Base-by-base conservation (phyloP, 2,797 vertebrate species). In the Pantherophis vulpinus region DNA sequence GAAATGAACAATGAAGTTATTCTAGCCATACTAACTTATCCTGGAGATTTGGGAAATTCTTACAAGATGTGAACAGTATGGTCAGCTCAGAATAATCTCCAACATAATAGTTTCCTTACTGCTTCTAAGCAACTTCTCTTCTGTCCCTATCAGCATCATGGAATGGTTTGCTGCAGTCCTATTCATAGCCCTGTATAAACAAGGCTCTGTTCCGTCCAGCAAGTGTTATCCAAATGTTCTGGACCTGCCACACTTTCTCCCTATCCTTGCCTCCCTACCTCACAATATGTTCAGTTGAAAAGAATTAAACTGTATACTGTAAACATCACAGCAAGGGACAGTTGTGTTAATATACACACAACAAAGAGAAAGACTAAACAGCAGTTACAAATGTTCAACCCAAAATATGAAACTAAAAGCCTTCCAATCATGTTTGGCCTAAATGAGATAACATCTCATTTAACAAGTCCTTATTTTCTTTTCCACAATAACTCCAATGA, bases 261-360 rank as follows among this genome's bases (percentile, higher is more conserved):
- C 55, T 51, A 4, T 18, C 13, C 12, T 14, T 29, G 60, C 10
- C 37, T 27, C 47, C n/a, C 47, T 10, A 55, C 51, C 51, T 54
- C 88, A 60, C 20, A 37, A 79, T 51, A 86, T 37, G 42, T 32
- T 88, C 86, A 79, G 86, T 79, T 60, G 90, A 88, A 88, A 70
- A 42, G 63, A 88, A 60, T 63, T 93, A 83, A 91, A 94, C 51
- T 90, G 54, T 92, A 89, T n/a, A 14, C 91, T 92, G 94, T 93
- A 87, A 95, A 96, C 93, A 96, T 79, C 87, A 93, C 91, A 94
- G 95, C 94, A 93, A 94, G 94, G 91, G 58, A 95, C n/a, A 86
- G 70, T 86, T 37, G 37, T 37, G 55, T 95, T 95, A 91, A 94
- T 89, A 88, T 94, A 95, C 90, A 93, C 58, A 61, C 56, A 92